Evolutionary conservation across 1,140 invertebrate genomes (phyloP).

Genomic region (Drosophila pruinosa): DNA sequence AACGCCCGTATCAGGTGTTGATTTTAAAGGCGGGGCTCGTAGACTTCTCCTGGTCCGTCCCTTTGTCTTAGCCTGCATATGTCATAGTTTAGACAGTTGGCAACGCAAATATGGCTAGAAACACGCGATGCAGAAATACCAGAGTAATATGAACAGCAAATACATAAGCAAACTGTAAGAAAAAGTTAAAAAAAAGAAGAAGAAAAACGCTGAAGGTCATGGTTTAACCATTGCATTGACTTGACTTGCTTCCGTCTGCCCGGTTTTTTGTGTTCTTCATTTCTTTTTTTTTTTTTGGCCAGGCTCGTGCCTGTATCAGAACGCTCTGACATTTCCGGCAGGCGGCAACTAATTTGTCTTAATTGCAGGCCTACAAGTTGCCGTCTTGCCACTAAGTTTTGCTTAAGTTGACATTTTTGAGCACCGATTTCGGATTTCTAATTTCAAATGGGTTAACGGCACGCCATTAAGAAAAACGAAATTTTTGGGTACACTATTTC

Average conservation of each 20-base stretch:
- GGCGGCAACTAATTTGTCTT: slow-evolving; percentile 65
- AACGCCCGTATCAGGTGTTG: slow-evolving; percentile 51
- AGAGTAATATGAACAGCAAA: slow-evolving; percentile 6
- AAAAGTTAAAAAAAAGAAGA: background rate
- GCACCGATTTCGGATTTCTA: slow-evolving; percentile 40
- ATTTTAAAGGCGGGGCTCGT: slow-evolving; percentile 19
- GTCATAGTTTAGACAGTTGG: slow-evolving; percentile 74
- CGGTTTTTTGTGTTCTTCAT: too few species aligned
- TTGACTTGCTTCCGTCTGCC: slow-evolving; percentile 19
- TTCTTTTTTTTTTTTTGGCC: background rate
- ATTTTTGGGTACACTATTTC: background rate
- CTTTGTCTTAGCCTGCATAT: slow-evolving; percentile 53
- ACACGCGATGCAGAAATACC: slow-evolving; percentile 63
- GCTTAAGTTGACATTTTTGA: slow-evolving; percentile 64
- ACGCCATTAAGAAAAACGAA: slow-evolving; percentile 38
- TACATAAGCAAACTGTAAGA: slow-evolving; percentile 1
- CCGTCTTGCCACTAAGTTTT: slow-evolving; percentile 3
- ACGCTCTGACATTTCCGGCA: slow-evolving; percentile 59
- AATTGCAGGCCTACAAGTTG: slow-evolving; percentile 49
- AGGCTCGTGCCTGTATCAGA: background rate
- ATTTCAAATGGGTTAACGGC: slow-evolving; percentile 54
- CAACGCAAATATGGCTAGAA: slow-evolving; percentile 71
- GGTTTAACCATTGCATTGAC: slow-evolving; percentile 55
- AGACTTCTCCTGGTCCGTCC: background rate
- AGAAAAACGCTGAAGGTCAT: slow-evolving; percentile 60